Evolutionary conservation across 2,797 vertebrate species (phyloP).

Genomic region (Premnoplex brunnescens): DNA sequence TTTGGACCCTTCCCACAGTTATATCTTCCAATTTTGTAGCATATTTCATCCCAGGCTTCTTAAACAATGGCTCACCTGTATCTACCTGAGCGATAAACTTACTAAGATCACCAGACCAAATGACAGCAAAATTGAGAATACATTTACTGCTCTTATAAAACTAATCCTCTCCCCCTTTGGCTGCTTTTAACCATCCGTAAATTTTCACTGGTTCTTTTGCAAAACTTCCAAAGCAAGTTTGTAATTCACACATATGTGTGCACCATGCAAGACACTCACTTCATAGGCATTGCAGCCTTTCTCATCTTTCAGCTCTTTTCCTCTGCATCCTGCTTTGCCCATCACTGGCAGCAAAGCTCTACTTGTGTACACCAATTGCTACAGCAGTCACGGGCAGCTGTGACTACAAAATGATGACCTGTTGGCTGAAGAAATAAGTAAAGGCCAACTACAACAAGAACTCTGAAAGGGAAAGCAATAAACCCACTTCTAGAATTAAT

Average conservation of each 20-base stretch:
- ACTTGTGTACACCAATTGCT: rapidly evolving
- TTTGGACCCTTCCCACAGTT: background rate
- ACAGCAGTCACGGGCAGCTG: background rate
- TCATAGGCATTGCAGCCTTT: background rate
- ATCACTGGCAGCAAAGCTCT: background rate
- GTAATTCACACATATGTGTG: background rate
- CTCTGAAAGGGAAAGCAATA: background rate
- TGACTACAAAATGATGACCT: background rate
- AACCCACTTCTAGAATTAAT: background rate
- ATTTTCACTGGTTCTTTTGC: background rate
- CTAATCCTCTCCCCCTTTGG: background rate
- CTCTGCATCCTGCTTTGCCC: background rate
- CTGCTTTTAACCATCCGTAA: background rate
- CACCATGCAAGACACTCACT: background rate
- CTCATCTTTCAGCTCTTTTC: background rate
- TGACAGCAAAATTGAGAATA: background rate
- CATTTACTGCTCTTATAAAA: background rate
- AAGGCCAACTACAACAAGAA: background rate
- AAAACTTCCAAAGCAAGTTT: background rate
- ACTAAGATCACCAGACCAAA: background rate
- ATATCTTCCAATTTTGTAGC: background rate
- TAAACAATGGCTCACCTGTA: background rate
- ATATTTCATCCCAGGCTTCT: background rate
- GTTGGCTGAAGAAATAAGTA: background rate
- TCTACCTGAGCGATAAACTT: background rate